Base-by-base conservation (phyloP, 2,113 vertebrate species). In the Indicator indicator region DNA sequence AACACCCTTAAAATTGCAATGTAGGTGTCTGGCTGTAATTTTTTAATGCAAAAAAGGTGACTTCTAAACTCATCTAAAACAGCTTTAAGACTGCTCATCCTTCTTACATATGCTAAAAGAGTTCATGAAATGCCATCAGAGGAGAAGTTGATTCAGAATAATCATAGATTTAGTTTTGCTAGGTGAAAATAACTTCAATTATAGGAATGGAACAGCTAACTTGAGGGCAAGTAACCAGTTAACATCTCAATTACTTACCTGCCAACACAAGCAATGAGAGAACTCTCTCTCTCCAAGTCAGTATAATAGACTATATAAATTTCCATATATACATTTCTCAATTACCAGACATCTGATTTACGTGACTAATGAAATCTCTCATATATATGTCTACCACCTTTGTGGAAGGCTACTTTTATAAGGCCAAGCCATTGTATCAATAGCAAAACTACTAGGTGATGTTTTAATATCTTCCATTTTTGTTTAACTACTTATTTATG, bases 271-370 rank as follows among this genome's bases (percentile, higher is more conserved):
- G 11, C 63, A 63, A 9, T 32, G 28, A 19, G 28, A 81, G 27
- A 80, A 24, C 30, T 55, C 73, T 52, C 50, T 52, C 50, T 83
- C 18, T 73, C 36, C 4, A 4, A 72, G 27, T 54, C 2, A 1
- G 3, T 0, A 0, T 64, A n/a, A 60, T 26, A 83, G 65, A 11
- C 11, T 0, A 0, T 58, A 7, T 40, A 70, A 48, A 91, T 59
- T 77, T 64, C 14, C 11, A 52, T 11, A 21, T 59, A 32, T 55
- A 0, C 1, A 0, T 73, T 62, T 83, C 23, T 86, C 40, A 6
- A 40, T 70, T 70, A 56, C 40, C 56, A 64, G 69, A 40, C 9
- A 46, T 58, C 16, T 0, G 0, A 19, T 5, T 83, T 52, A 11
- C 1, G 2, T 12, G 50, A 33, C n/a, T 56, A 7, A 30, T 91